Percentiles rank a stretch among this genome's conserved stretches.
These are phyloP conservation scores for Sander vitreus DNA, from an alignment of 2,113 vertebrate species.

Conservation along the genomic window DNA sequence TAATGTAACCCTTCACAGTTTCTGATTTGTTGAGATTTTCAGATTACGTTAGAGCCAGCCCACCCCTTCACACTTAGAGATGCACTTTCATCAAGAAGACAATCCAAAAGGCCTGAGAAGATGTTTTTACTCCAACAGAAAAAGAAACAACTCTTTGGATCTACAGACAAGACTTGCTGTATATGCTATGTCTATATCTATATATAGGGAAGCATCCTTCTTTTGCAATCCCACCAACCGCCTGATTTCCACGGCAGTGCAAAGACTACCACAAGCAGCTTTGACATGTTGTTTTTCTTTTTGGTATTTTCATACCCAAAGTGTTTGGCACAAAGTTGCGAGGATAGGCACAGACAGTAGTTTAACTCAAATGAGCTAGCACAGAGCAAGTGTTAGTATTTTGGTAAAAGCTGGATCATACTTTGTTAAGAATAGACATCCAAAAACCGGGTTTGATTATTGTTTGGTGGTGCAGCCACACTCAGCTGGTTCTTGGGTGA, in stretches of 20 bases:
- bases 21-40: background rate
- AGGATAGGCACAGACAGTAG: conserved; percentile 14
- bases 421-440: conserved; percentile 17
- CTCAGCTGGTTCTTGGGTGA: background rate
- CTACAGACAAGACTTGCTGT: background rate
- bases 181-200: background rate
- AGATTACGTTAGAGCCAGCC: background rate
- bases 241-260: conserved; percentile 14
- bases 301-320: conserved; percentile 17
- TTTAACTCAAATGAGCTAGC: conserved; percentile 37
- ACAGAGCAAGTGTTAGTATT: conserved; percentile 19
- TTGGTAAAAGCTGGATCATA: conserved; percentile 11
- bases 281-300: conserved; percentile 30
- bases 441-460: background rate
- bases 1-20: background rate
- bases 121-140: background rate
- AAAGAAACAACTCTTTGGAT: background rate
- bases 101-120: background rate
- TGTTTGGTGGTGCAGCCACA: background rate
- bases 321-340: conserved; percentile 18
- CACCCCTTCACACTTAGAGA: background rate
- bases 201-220: background rate
- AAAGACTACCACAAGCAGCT: conserved; percentile 7
- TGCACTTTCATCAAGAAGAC: background rate
- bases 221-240: background rate